Evolutionary conservation across 1,140 invertebrate genomes (phyloP), one percentile per base, ranked within the genome.

Genomic region (Daktulosphaira vitifoliae): DNA sequence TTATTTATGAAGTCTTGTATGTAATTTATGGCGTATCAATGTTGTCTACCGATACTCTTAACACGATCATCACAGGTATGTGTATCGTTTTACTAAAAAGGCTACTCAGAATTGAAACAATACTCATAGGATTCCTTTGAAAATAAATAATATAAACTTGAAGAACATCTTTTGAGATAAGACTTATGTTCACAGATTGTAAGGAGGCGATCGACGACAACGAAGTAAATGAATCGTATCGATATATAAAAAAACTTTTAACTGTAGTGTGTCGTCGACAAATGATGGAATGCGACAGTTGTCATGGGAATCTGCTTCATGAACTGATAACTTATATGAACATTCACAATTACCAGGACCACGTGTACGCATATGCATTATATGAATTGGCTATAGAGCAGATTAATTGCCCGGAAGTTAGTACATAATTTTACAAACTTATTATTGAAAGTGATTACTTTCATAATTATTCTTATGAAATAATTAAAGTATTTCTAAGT

Each of bases 1-100:
- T 48, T 25, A 25, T 29, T 7, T 62, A 48, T 42, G 56, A 62
- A 25, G 25, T 29, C 25, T 13, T 62, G 42, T 62, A 62, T 25
- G 56, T 62, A 23, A 46, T 29, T n/a, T 62, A 62, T 25, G 56
- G 56, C 8, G 42, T 29, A 25, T 39, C 42, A 25, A 26, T 5
- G 25, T 46, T 39, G 56, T 39, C 56, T 3, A 25, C 7, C 8
- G 25, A 62, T 18, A 0, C 42, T 11, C 4, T 62, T 6, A 22
- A 33, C 16, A 16, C 23, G 2, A 25, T 62, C 0, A 9, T 62
- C 2, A 8, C 42, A 3, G 56, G 56, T 62, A 6, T 5, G 29
- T 33, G 11, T 33, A 33, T n/a, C n/a, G n/a, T n/a, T n/a, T n/a
- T n/a, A n/a, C n/a, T n/a, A n/a, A n/a, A n/a, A n/a, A n/a, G n/a